Conservation (phyloP, 2,888 invertebrate species). For the Trachelus troglodyta region DNA sequence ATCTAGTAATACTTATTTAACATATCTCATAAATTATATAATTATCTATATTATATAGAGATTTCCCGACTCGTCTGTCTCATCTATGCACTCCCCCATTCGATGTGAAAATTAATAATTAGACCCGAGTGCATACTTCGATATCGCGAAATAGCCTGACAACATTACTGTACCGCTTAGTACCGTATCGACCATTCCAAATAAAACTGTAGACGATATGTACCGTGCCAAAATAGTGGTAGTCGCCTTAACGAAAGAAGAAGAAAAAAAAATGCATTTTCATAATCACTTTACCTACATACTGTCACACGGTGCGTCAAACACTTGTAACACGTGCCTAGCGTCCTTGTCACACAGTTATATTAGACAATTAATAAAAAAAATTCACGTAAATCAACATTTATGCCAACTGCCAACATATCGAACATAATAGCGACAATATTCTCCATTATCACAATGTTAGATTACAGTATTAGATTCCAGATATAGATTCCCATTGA, state of each 20-base stretch:
- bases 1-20: slow-evolving; percentile 40
- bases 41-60: slow-evolving; percentile 25
- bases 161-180: neutral
- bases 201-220: neutral
- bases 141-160: neutral
- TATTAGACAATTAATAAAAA: neutral
- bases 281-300: neutral
- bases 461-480: neutral
- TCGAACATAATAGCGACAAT: neutral
- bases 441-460: neutral
- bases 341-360: neutral
- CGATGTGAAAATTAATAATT: slow-evolving; percentile 2
- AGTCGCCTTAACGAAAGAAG: neutral
- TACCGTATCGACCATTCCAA: neutral
- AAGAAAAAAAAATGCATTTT: neutral
- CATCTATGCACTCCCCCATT: slow-evolving; percentile 27
- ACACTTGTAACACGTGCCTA: neutral
- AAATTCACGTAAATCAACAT: neutral
- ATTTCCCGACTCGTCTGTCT: slow-evolving; percentile 24
- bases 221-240: neutral
- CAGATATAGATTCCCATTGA: neutral
- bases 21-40: slow-evolving; percentile 35
- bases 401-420: neutral
- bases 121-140: neutral
- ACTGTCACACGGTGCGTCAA: neutral